Base-by-base conservation (phyloP, 2,888 invertebrate species). In the Ametastegia equiseti region DNA sequence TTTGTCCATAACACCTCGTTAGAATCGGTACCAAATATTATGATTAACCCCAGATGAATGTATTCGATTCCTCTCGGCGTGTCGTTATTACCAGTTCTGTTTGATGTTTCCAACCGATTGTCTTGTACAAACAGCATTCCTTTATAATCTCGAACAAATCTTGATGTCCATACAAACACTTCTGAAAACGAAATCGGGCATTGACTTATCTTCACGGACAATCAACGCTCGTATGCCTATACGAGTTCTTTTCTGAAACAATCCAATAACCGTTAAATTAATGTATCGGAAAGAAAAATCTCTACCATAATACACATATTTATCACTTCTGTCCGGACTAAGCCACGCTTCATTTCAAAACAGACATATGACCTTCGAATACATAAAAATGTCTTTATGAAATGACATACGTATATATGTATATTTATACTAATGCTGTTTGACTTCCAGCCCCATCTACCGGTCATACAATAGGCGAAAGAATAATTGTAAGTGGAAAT, bases 101-200 rank as follows among this genome's bases (percentile, higher is more conserved):
- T n/a, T 39, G 6, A 39, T 4, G 19, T 39, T 67, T 67, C 13
- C 0, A 39, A 67, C 7, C 65, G 39, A 67, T 67, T 7, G 39
- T 3, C 39, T 30, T 15, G 45, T 71, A 15, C 11, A 47, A 75
- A 50, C 54, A 33, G 39, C 54, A 75, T 75, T 75, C 75, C 54
- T 4, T 27, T 54, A 19, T 45, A 54, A 50, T 75, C 54, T n/a
- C 50, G 15, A 54, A 54, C 11, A 39, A 75, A 50, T 75, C 54
- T 11, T 19, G 54, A n/a, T 19, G 19, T 54, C 23, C 54, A 54
- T 6, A 23, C 50, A 75, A 19, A 75, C 19, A 75, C 19, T 54
- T 75, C 36, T 50, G 19, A 15, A 39, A 75, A 50, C 54, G 75
- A 50, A 75, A 75, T 75, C 75, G 75, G 33, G 30, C 75, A 54